Conservation (phyloP, 2,888 invertebrate genomes). For the Anthophora plumipes region DNA sequence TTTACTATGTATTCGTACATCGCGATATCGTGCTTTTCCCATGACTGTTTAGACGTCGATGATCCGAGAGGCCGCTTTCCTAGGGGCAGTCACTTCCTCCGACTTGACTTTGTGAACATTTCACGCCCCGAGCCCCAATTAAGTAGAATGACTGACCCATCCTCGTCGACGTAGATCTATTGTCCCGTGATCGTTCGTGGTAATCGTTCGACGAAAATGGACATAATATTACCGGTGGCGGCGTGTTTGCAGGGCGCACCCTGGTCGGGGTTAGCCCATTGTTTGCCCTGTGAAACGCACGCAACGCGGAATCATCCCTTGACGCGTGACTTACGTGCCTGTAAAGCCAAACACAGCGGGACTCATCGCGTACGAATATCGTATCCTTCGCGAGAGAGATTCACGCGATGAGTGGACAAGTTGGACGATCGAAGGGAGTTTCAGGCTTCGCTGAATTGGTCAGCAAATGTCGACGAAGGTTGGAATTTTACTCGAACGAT, state of each 20-base stretch:
- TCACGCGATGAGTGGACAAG: conserved; percentile 23
- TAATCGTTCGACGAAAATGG: conserved; percentile 32
- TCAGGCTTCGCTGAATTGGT: background rate
- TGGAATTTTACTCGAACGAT: too few relatives aligned
- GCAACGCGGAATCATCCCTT: conserved; percentile 79
- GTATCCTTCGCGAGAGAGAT: conserved; percentile 25
- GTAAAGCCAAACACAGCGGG: conserved; percentile 71
- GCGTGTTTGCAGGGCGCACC: conserved; percentile 79
- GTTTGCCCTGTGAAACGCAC: conserved; percentile 80
- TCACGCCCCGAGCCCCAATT: conserved; percentile 78
- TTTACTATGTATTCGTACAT: conserved; percentile 1
- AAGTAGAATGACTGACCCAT: conserved; percentile 80
- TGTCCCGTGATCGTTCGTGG: conserved; percentile 28
- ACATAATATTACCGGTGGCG: conserved; percentile 73
- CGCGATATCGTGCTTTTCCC: conserved; percentile 52
- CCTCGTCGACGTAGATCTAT: conserved; percentile 53
- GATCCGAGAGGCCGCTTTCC: conserved; percentile 57
- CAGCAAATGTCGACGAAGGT: background rate
- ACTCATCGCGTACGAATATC: conserved; percentile 44
- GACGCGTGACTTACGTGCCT: conserved; percentile 77
- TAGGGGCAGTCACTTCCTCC: conserved; percentile 67
- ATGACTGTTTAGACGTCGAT: conserved; percentile 47
- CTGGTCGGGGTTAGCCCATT: conserved; percentile 75
- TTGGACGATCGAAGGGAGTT: conserved; percentile 14
- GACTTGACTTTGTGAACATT: conserved; percentile 73